Conservation (phyloP, 2,113 vertebrate species). For the Poeciliopsis occidentalis region DNA sequence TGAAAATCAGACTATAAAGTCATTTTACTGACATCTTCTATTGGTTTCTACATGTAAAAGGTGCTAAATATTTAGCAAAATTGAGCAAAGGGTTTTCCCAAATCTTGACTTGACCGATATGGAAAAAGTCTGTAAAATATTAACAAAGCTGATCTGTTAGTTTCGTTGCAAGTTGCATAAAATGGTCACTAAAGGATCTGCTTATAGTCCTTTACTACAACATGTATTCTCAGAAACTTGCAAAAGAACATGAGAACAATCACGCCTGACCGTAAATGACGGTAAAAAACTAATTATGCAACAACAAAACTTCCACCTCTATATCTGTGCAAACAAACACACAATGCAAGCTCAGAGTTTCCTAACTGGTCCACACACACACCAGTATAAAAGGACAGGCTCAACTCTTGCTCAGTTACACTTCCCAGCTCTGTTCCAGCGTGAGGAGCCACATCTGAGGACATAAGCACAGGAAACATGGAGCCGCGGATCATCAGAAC, state of each 20-base stretch:
- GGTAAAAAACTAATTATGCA: constrained; percentile 45
- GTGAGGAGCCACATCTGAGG: constrained; percentile 16
- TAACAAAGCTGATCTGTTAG: constrained; percentile 23
- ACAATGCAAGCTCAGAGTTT: constrained; percentile 6
- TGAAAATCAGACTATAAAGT: neutral
- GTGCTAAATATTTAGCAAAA: constrained; percentile 18
- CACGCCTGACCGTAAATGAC: neutral
- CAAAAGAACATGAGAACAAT: neutral
- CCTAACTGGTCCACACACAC: constrained; percentile 18
- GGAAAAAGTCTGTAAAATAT: neutral
- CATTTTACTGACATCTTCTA: neutral
- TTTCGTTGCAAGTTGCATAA: neutral
- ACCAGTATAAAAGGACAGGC: constrained; percentile 53
- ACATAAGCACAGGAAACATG: constrained; percentile 60
- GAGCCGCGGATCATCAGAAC: constrained; percentile 46
- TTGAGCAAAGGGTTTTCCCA: neutral
- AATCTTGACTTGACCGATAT: neutral
- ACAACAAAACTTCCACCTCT: constrained; percentile 16
- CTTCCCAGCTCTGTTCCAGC: constrained; percentile 20
- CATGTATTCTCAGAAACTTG: neutral
- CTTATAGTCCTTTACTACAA: neutral
- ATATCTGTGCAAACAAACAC: constrained; percentile 28
- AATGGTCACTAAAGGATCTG: neutral
- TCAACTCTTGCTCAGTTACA: constrained; percentile 1
- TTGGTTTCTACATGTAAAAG: constrained; percentile 12